phyloP scores from a whole-genome alignment of 2,888 invertebrate genomes.

The Drosophila sordidapex region DNA sequence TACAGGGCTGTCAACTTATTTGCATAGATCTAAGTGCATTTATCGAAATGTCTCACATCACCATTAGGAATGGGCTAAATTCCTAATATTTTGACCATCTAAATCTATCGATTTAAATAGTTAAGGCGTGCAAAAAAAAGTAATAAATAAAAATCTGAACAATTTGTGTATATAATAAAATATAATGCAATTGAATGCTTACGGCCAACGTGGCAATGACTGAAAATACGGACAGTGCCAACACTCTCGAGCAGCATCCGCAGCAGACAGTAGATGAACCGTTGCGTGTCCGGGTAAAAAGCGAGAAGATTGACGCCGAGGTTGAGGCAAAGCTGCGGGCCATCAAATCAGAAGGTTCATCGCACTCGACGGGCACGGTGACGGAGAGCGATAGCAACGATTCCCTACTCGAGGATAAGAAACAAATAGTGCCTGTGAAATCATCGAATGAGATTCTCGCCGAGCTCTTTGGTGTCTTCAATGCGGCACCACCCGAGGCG shows the following conservation, averaged over 20 bases:
- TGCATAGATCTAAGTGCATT: not conserved
- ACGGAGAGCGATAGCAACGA: constrained; percentile 45
- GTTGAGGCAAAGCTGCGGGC: constrained; percentile 79
- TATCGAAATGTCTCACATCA: constrained; percentile 29
- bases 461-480: constrained; percentile 89
- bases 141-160: constrained; percentile 3
- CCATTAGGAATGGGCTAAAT: constrained; percentile 29
- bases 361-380: constrained; percentile 22
- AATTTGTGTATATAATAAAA: constrained; percentile 29
- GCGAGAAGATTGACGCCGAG: constrained; percentile 82
- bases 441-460: constrained; percentile 90
- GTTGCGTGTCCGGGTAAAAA: constrained; percentile 64
- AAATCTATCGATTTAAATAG: constrained; percentile 35
- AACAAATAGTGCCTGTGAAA: constrained; percentile 82
- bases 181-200: constrained; percentile 3
- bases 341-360: constrained; percentile 44
- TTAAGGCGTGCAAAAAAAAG: constrained; percentile 48
- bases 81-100: constrained; percentile 19
- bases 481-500: constrained; percentile 89
- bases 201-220: constrained; percentile 51
- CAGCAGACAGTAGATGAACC: constrained; percentile 18
- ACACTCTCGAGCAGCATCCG: constrained; percentile 39
- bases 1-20: constrained; percentile 32
- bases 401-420: constrained; percentile 76
- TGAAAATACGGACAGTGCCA: constrained; percentile 44